phyloP scores from a whole-genome alignment of 2,888 invertebrate genomes.

The Dioctria linearis region DNA sequence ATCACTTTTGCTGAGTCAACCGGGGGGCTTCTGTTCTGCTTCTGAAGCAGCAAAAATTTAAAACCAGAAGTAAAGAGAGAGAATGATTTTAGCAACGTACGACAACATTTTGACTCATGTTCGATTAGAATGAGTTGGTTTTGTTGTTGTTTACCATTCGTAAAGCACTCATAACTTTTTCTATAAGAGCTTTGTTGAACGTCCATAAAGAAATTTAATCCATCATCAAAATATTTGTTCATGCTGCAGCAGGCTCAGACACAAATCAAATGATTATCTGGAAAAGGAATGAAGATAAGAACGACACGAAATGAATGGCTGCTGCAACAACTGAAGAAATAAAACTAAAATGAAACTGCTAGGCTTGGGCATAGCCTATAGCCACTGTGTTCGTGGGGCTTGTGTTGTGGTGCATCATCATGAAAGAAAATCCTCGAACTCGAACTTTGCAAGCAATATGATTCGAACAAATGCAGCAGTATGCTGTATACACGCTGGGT shows the following conservation, averaged over 20 bases:
- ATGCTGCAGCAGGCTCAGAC: background rate
- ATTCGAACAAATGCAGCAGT: background rate
- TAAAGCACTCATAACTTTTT: background rate
- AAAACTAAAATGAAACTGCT: constrained; percentile 10
- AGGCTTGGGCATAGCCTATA: constrained; percentile 9
- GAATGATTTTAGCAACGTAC: background rate
- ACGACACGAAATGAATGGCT: constrained; percentile 3
- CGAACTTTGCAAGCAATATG: constrained; percentile 11
- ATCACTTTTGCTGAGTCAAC: background rate
- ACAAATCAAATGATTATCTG: constrained; percentile 48
- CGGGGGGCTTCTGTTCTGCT: background rate
- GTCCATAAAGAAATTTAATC: constrained; percentile 35
- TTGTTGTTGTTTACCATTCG: background rate
- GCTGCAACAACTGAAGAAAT: constrained; percentile 17
- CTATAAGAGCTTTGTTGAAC: constrained; percentile 22
- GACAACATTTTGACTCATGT: background rate
- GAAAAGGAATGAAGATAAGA: constrained; percentile 1
- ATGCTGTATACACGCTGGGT: background rate
- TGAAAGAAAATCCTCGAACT: constrained; percentile 23
- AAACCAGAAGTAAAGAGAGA: background rate
- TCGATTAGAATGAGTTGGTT: background rate
- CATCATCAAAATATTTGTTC: constrained; percentile 33
- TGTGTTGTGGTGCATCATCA: background rate
- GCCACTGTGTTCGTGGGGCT: background rate
- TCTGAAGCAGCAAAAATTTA: background rate